Evolutionary conservation across 2,888 invertebrate genomes (phyloP).

Genomic region (Penaeus monodon): DNA sequence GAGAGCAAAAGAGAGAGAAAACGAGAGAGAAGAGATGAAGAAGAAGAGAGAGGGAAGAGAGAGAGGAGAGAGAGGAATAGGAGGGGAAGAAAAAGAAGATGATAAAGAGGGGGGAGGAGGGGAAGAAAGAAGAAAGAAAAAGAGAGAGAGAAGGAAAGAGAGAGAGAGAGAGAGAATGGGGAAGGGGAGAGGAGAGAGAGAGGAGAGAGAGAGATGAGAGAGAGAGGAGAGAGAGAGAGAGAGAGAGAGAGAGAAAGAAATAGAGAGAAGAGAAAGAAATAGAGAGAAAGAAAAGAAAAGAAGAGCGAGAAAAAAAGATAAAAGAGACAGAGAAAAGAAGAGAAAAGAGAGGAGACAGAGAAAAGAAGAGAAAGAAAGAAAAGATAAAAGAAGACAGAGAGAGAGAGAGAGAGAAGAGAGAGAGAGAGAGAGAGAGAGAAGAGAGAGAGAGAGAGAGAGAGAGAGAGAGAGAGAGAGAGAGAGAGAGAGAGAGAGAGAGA

Average conservation of each 20-base stretch:
- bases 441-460: too few relatives aligned
- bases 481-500: background rate
- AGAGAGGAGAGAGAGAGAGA: background rate
- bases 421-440: fast-evolving
- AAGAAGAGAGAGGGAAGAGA: too few relatives aligned
- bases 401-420: background rate
- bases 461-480: background rate
- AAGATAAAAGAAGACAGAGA: background rate
- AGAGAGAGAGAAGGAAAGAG: too few relatives aligned
- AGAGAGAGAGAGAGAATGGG: background rate
- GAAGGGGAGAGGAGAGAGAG: too few relatives aligned
- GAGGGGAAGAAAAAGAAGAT: too few relatives aligned
- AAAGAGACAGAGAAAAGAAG: too few relatives aligned
- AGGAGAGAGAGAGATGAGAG: background rate
- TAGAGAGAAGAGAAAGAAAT: background rate
- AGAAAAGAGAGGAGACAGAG: background rate
- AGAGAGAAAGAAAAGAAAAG: background rate
- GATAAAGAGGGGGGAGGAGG: too few relatives aligned
- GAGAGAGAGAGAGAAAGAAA: background rate
- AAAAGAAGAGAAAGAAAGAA: background rate
- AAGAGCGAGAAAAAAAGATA: background rate
- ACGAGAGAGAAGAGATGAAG: background rate
- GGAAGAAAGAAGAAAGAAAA: background rate
- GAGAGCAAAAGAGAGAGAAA: too few relatives aligned
- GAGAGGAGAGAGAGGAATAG: too few relatives aligned